Conservation (phyloP, 2,888 invertebrate species). For the Agrilus mali region DNA sequence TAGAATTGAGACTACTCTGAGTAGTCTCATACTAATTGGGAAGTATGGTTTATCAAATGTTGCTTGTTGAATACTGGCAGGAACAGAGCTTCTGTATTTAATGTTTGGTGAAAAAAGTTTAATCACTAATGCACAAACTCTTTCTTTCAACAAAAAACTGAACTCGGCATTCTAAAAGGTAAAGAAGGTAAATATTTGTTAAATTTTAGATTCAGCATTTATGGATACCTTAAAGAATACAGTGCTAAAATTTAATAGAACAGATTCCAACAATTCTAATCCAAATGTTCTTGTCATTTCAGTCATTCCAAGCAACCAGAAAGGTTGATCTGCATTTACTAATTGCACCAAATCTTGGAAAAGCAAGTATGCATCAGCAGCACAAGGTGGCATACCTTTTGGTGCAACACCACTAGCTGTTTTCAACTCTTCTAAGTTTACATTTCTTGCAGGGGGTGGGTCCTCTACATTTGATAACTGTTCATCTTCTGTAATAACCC, state of each 20-base stretch:
- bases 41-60: slow-evolving; percentile 86
- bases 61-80: slow-evolving; percentile 47
- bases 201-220: background rate
- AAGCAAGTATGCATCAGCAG: slow-evolving; percentile 87
- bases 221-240: slow-evolving; percentile 71
- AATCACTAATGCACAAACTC: slow-evolving; percentile 96
- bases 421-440: slow-evolving; percentile 69
- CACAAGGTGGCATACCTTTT: slow-evolving; percentile 74
- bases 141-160: slow-evolving; percentile 85
- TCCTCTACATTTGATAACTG: slow-evolving; percentile 25
- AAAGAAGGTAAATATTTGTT: slow-evolving; percentile 4
- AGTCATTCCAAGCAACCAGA: slow-evolving; percentile 90
- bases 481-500: slow-evolving; percentile 65
- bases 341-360: slow-evolving; percentile 96
- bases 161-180: slow-evolving; percentile 79
- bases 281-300: slow-evolving; percentile 98
- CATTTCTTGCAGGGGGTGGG: slow-evolving; percentile 31
- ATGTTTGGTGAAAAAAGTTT: slow-evolving; percentile 96
- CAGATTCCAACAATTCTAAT: slow-evolving; percentile 85
- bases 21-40: slow-evolving; percentile 89
- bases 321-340: slow-evolving; percentile 91
- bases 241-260: slow-evolving; percentile 73
- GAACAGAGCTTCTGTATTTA: slow-evolving; percentile 62
- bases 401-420: slow-evolving; percentile 63
- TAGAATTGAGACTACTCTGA: slow-evolving; percentile 84